Evolutionary conservation across 2,888 invertebrate species (phyloP).

Genomic region (Tolmerus cingulatus): DNA sequence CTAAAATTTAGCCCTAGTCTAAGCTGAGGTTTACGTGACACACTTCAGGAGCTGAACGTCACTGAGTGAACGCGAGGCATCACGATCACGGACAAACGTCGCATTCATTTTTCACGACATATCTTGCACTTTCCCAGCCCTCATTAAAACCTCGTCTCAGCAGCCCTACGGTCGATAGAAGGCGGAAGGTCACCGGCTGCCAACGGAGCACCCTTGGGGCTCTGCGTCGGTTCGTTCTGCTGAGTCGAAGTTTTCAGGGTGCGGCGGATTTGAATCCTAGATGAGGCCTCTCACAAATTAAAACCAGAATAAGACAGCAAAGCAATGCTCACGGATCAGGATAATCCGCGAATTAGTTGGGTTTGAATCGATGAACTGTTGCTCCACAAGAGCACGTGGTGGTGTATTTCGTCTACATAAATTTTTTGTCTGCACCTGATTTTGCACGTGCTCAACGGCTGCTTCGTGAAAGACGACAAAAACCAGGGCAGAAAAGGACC

Average conservation of each 20-base stretch:
- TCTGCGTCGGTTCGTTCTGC: neutral
- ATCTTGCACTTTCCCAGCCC: neutral
- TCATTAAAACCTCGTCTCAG: neutral
- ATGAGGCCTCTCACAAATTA: neutral
- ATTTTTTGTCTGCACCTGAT: neutral
- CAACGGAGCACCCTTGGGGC: neutral
- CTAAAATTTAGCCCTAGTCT: neutral
- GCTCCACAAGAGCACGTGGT: neutral
- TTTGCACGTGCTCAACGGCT: neutral
- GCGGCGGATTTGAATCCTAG: neutral
- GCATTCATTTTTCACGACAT: neutral
- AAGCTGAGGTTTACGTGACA: neutral
- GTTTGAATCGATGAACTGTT: neutral
- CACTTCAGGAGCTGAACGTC: neutral
- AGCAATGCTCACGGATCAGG: neutral
- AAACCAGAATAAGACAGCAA: neutral
- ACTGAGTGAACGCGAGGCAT: neutral
- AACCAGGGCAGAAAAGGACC: neutral
- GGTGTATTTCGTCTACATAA: neutral
- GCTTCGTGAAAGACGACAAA: neutral
- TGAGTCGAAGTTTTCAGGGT: neutral
- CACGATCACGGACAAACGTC: neutral
- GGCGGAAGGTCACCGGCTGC: neutral
- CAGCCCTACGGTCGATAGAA: neutral
- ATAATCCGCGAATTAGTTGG: neutral